phyloP scores from a whole-genome alignment of 2,888 invertebrate species.

The Ophioninae sp. region DNA sequence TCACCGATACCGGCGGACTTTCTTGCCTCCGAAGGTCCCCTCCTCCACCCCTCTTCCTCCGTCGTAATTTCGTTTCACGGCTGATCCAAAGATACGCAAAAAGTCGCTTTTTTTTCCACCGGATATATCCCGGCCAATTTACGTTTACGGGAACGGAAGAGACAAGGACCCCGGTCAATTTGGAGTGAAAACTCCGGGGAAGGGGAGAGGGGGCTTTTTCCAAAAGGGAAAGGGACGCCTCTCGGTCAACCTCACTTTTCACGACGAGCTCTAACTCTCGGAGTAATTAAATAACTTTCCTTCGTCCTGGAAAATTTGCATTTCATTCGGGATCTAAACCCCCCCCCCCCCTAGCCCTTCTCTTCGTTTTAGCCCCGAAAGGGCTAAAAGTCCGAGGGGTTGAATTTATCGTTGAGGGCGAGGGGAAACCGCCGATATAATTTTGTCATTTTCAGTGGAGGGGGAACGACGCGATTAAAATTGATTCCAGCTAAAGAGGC shows the following conservation, averaged over 20 bases:
- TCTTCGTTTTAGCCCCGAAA: too few species aligned
- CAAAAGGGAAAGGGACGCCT: conserved; percentile 12
- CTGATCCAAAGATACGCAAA: conserved; percentile 60
- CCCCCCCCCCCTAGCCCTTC: too few species aligned
- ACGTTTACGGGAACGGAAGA: conserved; percentile 40
- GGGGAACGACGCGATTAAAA: too few species aligned
- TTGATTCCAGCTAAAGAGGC: too few species aligned
- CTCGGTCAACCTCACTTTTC: conserved; percentile 40
- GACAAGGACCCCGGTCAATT: conserved; percentile 8
- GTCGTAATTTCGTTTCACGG: conserved; percentile 57
- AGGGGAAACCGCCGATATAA: conserved; percentile 1
- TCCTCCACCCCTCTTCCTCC: background rate
- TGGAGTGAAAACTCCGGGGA: conserved; percentile 7
- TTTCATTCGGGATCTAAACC: conserved; percentile 45
- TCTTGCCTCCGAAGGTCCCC: conserved; percentile 17
- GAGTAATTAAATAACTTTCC: conserved; percentile 62
- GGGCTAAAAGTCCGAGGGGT: conserved; percentile 21
- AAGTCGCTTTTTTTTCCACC: conserved; percentile 48
- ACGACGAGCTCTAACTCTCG: conserved; percentile 49
- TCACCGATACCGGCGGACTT: conserved; percentile 41
- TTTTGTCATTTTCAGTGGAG: too few species aligned
- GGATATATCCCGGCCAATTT: conserved; percentile 56
- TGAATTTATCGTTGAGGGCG: conserved; percentile 48
- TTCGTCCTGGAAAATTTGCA: conserved; percentile 53
- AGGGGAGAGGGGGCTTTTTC: background rate